Evolutionary conservation across 1,140 invertebrate genomes (phyloP), one percentile per base, ranked within the genome.

Genomic region (Battus philenor): DNA sequence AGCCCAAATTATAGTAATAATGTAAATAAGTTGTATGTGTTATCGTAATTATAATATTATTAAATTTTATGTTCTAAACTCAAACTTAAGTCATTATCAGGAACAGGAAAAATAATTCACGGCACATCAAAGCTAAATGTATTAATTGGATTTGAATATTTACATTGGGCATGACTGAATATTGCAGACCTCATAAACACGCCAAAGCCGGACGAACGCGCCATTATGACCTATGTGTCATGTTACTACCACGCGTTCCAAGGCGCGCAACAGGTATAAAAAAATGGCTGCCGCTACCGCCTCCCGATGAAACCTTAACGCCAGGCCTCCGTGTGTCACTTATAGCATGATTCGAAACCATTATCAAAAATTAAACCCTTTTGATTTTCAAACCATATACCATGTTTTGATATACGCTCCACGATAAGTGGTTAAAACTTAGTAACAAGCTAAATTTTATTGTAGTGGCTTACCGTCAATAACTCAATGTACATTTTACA

Each of bases 221-320:
- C 96, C 79, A 96, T 98, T 86, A 98, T 98, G 96, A 98, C 97
- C 76, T 98, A 98, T 87, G 96, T 98, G 84, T 98, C 96, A 84
- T 98, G 97, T 91, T 98, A 97, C 91, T 98, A 98, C 90, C 97
- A 98, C 89, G 97, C 97, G 85, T 98, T 98, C 93, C 96, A 97
- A 90, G 96, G 96, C 88, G 95, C 95, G 69, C 95, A 97, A 89
- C 95, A 98, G 96, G 96, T 98, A 84, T 56, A 41, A 17, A 41
- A n/a, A 58, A 59, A 61, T 63, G 61, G 63, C 66, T 59, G 59
- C 65, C 59, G 58, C 62, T 60, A 60, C 43, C 29, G 50, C 58
- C 48, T 53, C 65, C 36, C 50, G 30, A 50, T 41, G 53, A 63
- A 56, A 66, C 53, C 63, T 58, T 80, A 83, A 83, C 67, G 69